Conservation (phyloP, 2,113 vertebrate genomes). For the Hippocampus zosterae region DNA sequence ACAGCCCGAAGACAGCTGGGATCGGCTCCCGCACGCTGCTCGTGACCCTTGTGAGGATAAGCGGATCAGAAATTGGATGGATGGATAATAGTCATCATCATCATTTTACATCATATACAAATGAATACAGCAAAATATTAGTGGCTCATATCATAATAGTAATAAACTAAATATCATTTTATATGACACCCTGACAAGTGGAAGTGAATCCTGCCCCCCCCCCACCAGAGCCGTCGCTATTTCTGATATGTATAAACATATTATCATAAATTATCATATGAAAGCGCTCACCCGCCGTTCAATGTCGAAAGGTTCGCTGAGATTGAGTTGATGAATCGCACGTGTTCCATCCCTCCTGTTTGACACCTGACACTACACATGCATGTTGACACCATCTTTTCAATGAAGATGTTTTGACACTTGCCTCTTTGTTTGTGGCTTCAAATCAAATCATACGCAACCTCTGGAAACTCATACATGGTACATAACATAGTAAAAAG, state of each 20-base stretch:
- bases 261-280: slow-evolving; percentile 8
- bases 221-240: neutral
- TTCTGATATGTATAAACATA: neutral
- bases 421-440: neutral
- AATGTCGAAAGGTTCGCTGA: neutral
- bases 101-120: too few species aligned
- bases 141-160: too few species aligned
- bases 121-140: too few species aligned
- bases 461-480: neutral
- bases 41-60: too few species aligned
- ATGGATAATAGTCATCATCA: too few species aligned
- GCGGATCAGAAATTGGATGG: too few species aligned
- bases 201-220: neutral
- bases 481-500: neutral
- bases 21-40: too few species aligned
- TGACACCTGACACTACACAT: slow-evolving; percentile 2
- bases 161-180: neutral
- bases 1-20: too few species aligned
- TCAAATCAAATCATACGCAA: neutral
- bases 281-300: neutral
- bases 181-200: neutral
- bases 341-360: neutral
- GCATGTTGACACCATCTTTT: neutral
- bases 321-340: neutral
- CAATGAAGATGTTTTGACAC: neutral